Evolutionary conservation across 2,888 invertebrate species (phyloP).

Genomic region (Parthenolecanium corni): DNA sequence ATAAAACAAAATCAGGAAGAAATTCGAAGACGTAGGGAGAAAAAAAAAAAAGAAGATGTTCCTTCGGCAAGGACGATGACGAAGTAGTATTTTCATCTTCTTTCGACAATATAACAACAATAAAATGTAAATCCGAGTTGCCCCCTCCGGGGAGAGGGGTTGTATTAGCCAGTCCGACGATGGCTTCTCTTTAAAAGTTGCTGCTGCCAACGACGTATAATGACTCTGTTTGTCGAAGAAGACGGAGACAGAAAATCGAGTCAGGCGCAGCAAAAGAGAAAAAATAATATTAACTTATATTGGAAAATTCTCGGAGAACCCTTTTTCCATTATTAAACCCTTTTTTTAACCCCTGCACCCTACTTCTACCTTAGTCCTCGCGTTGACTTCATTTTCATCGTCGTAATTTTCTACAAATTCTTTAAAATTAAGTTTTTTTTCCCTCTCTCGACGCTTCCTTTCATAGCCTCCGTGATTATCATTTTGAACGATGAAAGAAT

Average conservation of each 20-base stretch:
- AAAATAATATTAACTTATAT: constrained; percentile 20
- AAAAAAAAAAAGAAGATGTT: neutral
- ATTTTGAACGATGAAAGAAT: neutral
- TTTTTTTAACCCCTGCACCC: neutral
- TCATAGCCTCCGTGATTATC: constrained; percentile 17
- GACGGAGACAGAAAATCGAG: neutral
- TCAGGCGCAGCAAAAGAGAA: neutral
- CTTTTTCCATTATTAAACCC: constrained; percentile 3
- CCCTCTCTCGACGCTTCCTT: no score
- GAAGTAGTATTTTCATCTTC: neutral
- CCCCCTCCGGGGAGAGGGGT: neutral
- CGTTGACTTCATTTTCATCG: neutral
- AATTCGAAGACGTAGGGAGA: no score
- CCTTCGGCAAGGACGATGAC: neutral
- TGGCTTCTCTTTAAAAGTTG: neutral
- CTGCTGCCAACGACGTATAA: neutral
- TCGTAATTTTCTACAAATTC: constrained; percentile 3
- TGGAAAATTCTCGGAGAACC: constrained; percentile 9
- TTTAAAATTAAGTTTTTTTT: constrained; percentile 19
- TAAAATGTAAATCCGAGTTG: neutral
- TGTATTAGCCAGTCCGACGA: neutral
- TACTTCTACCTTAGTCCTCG: neutral
- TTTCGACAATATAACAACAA: neutral
- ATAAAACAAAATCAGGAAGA: no score
- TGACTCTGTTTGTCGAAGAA: neutral